Evolutionary conservation across 1,140 invertebrate genomes (phyloP).

Genomic region (Argopecten irradians): DNA sequence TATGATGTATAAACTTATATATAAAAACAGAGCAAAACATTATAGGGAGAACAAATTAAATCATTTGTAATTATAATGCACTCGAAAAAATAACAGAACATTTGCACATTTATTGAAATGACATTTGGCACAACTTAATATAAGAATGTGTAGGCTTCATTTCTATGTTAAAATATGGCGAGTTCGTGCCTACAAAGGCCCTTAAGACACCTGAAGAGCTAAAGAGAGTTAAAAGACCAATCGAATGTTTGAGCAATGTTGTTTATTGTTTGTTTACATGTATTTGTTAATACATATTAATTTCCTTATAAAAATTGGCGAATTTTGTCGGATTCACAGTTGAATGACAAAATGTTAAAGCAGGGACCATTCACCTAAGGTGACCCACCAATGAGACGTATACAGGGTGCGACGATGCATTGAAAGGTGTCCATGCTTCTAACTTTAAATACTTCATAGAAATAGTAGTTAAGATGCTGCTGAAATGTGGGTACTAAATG

Average conservation of each 20-base stretch:
- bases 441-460: too few species aligned
- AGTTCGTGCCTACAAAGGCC: neutral
- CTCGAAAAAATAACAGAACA: neutral
- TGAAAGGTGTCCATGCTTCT: too few species aligned
- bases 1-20: neutral
- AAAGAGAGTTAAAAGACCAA: neutral
- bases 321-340: neutral
- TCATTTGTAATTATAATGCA: neutral
- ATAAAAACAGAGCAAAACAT: neutral
- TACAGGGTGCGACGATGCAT: too few species aligned
- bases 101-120: constrained; percentile 18
- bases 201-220: neutral
- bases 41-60: neutral
- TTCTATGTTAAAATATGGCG: neutral
- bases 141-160: neutral
- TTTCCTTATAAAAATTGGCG: neutral
- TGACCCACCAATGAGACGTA: too few species aligned
- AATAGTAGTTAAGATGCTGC: too few species aligned
- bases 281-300: neutral
- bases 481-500: too few species aligned
- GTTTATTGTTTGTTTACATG: neutral
- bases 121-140: constrained; percentile 12
- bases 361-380: too few species aligned
- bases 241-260: neutral
- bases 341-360: neutral